These are phyloP conservation scores for Berghia stephanieae DNA, from an alignment of 1,140 invertebrate species.

Conservation along the genomic window DNA sequence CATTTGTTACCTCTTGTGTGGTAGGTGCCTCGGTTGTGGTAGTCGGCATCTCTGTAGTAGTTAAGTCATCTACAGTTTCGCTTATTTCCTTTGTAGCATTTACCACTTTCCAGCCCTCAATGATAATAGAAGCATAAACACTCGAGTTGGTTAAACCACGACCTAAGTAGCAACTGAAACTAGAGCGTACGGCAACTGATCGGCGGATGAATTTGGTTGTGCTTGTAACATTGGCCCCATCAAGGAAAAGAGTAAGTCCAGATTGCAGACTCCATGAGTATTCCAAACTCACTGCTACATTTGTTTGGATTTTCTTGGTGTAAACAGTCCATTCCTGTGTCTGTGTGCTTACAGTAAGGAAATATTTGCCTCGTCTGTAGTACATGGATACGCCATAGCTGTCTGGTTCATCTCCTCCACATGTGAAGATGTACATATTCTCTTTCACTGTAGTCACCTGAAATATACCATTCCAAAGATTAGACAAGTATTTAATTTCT, in stretches of 20 bases:
- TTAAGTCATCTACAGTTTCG: conserved; percentile 26
- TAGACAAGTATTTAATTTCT: too few species aligned
- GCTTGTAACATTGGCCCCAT: conserved; percentile 35
- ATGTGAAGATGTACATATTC: conserved; percentile 49
- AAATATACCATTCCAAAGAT: background rate
- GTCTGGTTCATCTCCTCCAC: conserved; percentile 43
- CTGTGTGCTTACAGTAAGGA: conserved; percentile 42
- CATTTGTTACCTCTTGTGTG: conserved; percentile 13
- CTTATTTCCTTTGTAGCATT: conserved; percentile 38
- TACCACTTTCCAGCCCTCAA: conserved; percentile 39
- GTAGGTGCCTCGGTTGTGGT: conserved; percentile 24
- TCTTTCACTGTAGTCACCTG: conserved; percentile 37
- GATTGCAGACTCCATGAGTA: conserved; percentile 46
- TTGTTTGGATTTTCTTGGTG: conserved; percentile 17
- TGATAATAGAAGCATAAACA: conserved; percentile 39
- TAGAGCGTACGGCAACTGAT: background rate
- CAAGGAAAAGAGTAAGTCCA: conserved; percentile 43
- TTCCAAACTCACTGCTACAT: conserved; percentile 37
- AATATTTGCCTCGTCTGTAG: conserved; percentile 32
- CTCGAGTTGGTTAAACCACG: conserved; percentile 26
- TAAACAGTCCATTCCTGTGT: conserved; percentile 45
- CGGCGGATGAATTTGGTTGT: conserved; percentile 40
- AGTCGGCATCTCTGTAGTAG: conserved; percentile 29
- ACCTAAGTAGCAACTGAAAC: conserved; percentile 37
- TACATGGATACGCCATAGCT: conserved; percentile 48